These are phyloP conservation scores for Popillia japonica DNA, from an alignment of 1,140 invertebrate species.

Conservation along the genomic window DNA sequence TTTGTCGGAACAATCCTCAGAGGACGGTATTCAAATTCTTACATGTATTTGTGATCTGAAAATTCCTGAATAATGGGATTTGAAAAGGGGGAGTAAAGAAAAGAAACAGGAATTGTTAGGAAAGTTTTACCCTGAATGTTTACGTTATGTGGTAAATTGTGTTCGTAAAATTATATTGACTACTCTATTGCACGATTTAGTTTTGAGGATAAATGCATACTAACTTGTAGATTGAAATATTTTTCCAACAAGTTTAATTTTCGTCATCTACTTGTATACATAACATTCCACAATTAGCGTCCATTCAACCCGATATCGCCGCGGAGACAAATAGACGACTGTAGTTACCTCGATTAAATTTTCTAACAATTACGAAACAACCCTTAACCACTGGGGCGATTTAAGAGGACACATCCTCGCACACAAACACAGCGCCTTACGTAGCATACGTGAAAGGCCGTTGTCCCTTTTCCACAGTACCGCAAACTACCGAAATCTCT, in stretches of 20 bases:
- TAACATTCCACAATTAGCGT: neutral
- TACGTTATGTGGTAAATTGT: too few species aligned
- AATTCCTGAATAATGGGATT: conserved; percentile 21
- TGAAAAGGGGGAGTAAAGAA: neutral
- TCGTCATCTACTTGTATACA: too few species aligned
- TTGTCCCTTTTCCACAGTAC: conserved; percentile 3
- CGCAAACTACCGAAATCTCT: conserved; percentile 31
- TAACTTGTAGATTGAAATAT: too few species aligned
- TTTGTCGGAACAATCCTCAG: neutral
- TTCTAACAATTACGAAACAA: conserved; percentile 24
- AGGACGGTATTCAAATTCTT: conserved; percentile 9
- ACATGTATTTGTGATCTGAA: conserved; percentile 30
- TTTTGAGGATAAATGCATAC: too few species aligned
- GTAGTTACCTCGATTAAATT: conserved; percentile 21
- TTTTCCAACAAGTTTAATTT: too few species aligned
- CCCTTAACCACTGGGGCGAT: neutral
- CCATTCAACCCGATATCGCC: conserved; percentile 1
- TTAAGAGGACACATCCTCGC: conserved; percentile 12
- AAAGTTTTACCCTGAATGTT: too few species aligned
- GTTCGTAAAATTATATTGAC: too few species aligned
- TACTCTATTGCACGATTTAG: too few species aligned
- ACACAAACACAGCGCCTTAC: neutral
- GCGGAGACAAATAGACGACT: conserved; percentile 6
- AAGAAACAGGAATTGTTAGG: too few species aligned
- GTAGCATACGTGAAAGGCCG: neutral